Evolutionary conservation across 2,113 vertebrate species (phyloP).

Genomic region (Pseudorectes ferrugineus): DNA sequence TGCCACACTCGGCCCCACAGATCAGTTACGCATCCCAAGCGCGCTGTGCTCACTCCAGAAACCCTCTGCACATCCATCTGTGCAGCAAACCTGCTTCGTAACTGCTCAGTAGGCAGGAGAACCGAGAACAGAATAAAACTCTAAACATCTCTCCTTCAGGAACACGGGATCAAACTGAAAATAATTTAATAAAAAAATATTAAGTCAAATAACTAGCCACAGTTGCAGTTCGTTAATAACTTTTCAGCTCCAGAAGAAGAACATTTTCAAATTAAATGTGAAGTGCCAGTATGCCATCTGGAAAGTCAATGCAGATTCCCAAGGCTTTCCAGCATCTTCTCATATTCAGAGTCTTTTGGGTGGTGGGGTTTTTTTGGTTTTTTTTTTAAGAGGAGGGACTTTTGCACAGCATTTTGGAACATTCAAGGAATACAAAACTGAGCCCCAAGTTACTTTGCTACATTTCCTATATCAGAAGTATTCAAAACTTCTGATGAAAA

Average conservation of each 20-base stretch:
- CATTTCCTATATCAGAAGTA: neutral
- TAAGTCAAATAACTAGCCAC: neutral
- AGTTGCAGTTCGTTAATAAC: neutral
- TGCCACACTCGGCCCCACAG: neutral
- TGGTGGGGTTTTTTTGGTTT: neutral
- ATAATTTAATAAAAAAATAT: neutral
- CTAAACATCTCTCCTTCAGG: neutral
- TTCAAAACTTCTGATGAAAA: neutral
- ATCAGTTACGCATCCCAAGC: fast-evolving
- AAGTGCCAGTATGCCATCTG: neutral
- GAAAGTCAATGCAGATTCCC: neutral
- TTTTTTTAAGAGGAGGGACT: neutral
- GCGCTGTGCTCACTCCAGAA: fast-evolving
- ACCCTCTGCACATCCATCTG: neutral
- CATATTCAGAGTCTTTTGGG: neutral
- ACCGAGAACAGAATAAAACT: neutral
- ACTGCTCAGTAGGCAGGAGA: neutral
- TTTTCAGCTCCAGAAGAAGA: neutral
- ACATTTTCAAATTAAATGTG: neutral
- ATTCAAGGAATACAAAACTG: neutral
- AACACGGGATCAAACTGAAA: neutral
- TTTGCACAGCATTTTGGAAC: neutral
- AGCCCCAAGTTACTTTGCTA: neutral
- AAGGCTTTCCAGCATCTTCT: neutral
- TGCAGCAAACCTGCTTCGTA: neutral